Evolutionary conservation across 2,888 invertebrate genomes (phyloP).

Genomic region (Yponomeuta malinellus): DNA sequence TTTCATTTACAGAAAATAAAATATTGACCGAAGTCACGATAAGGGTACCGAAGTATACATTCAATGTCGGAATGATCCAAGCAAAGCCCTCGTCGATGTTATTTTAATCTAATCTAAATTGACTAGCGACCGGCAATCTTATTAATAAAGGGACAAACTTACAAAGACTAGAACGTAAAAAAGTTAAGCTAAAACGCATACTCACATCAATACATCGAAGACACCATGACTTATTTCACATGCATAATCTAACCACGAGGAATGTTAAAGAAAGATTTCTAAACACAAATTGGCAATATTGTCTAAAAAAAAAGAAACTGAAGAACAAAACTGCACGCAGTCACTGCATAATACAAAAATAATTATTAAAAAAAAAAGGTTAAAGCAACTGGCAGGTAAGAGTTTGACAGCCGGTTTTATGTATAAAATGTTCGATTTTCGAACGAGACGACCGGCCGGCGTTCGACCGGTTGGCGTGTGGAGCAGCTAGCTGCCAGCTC

Average conservation of each 20-base stretch:
- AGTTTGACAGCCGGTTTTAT: constrained; percentile 8
- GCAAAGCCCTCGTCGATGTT: not conserved
- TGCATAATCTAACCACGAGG: not conserved
- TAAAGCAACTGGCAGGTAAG: not conserved
- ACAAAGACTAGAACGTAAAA: not conserved
- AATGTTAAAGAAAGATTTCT: constrained; percentile 5
- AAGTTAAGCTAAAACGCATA: not conserved
- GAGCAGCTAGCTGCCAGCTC: constrained; percentile 31
- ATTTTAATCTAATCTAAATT: not conserved
- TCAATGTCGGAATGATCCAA: not conserved
- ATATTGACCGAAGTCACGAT: no score
- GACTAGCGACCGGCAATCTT: not conserved
- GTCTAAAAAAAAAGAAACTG: not conserved
- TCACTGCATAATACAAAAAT: not conserved
- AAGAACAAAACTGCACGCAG: not conserved
- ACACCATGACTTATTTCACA: constrained; percentile 32
- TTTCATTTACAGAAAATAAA: no score
- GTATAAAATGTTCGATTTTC: constrained; percentile 10
- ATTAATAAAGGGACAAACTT: not conserved
- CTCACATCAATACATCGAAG: constrained; percentile 4
- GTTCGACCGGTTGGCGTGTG: constrained; percentile 33
- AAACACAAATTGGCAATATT: not conserved
- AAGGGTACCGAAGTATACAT: no score
- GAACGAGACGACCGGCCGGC: constrained; percentile 43
- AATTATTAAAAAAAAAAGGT: not conserved